Conservation (phyloP, 2,888 invertebrate genomes). For the Acleris holmiana region DNA sequence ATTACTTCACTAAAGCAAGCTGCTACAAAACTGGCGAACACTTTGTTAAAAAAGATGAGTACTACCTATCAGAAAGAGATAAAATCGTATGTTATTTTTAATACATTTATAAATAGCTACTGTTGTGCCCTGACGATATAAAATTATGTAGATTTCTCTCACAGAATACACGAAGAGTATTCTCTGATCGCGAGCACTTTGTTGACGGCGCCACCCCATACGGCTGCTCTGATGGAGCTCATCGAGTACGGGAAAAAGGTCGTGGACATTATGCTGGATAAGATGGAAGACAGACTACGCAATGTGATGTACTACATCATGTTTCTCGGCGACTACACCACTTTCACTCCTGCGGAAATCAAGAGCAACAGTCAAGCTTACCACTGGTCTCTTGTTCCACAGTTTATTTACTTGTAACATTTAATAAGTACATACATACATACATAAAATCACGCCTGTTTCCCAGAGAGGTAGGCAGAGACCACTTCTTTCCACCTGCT, state of each 20-base stretch:
- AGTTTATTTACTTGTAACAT: neutral
- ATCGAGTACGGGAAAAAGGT: constrained; percentile 90
- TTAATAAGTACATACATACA: no score
- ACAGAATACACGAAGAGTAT: constrained; percentile 93
- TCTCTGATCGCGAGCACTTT: constrained; percentile 91
- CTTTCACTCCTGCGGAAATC: constrained; percentile 92
- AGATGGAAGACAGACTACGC: constrained; percentile 91
- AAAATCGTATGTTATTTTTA: constrained; percentile 85
- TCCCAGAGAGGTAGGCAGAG: no score
- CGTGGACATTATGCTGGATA: constrained; percentile 87
- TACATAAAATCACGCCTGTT: no score
- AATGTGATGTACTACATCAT: constrained; percentile 88
- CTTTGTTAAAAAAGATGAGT: constrained; percentile 89
- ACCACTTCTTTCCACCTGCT: no score
- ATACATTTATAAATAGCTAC: neutral
- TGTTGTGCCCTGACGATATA: neutral
- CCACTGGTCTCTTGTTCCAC: constrained; percentile 84
- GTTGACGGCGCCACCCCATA: constrained; percentile 91
- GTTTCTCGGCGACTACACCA: constrained; percentile 93
- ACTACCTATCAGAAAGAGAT: constrained; percentile 91
- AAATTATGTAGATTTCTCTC: constrained; percentile 37
- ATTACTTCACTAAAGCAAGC: constrained; percentile 88
- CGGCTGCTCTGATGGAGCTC: constrained; percentile 93
- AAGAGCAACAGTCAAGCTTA: constrained; percentile 95
- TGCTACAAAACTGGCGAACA: constrained; percentile 88